Conservation (phyloP, 2,113 vertebrate genomes). For the Actenoides hombroni region DNA sequence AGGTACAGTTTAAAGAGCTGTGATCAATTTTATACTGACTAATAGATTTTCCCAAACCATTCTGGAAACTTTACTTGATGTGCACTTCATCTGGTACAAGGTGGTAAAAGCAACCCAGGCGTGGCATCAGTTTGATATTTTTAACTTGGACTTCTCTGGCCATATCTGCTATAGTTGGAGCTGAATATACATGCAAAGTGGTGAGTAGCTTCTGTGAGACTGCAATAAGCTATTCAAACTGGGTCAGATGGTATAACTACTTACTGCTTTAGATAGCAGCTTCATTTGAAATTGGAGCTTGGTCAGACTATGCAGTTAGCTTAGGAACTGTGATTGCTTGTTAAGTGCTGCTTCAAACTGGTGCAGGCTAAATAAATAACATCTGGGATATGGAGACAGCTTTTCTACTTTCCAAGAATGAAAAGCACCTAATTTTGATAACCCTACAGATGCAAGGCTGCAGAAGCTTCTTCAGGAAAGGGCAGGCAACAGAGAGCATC, state of each 20-base stretch:
- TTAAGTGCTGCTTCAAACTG: neutral
- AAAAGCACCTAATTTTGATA: neutral
- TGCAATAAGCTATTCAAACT: neutral
- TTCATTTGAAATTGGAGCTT: neutral
- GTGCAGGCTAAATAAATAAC: neutral
- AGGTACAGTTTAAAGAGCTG: neutral
- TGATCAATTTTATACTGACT: neutral
- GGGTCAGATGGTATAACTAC: neutral
- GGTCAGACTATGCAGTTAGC: neutral
- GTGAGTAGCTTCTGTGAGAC: neutral
- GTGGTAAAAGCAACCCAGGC: neutral
- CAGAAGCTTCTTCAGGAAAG: neutral
- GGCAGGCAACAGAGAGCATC: neutral
- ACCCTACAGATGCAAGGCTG: neutral
- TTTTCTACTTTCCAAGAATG: neutral
- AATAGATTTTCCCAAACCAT: neutral
- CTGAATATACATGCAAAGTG: neutral
- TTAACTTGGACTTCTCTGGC: neutral
- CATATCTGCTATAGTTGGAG: neutral
- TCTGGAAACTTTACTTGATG: neutral
- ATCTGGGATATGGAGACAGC: neutral
- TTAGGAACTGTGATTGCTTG: neutral
- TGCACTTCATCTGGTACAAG: neutral
- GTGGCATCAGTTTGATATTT: neutral
- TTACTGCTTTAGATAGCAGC: neutral